These are phyloP conservation scores for Cancer borealis DNA, from an alignment of 2,888 invertebrate genomes.

Conservation along the genomic window DNA sequence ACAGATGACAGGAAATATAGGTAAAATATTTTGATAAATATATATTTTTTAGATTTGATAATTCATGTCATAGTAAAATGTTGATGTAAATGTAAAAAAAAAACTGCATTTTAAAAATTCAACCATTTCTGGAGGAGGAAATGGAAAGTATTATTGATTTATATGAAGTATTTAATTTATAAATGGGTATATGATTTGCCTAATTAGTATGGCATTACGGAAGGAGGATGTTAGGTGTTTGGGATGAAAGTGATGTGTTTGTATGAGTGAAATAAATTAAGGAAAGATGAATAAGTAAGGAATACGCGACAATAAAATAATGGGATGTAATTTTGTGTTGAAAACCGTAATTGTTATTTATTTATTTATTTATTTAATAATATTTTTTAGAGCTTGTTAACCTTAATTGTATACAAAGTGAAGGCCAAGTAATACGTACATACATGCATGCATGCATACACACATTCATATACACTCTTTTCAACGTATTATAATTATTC, in stretches of 20 bases:
- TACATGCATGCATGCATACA: neutral
- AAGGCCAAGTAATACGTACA: too few relatives aligned
- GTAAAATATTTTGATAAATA: neutral
- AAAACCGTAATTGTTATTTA: neutral
- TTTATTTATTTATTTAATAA: neutral
- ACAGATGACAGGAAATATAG: neutral
- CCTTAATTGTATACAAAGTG: too few relatives aligned
- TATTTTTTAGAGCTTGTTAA: neutral
- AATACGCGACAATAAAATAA: neutral
- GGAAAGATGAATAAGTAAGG: neutral
- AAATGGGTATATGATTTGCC: neutral
- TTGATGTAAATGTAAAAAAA: neutral
- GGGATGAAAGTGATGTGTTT: neutral
- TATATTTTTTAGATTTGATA: neutral
- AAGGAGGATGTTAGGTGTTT: neutral
- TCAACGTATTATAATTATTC: neutral
- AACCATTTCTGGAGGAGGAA: slow-evolving; percentile 6
- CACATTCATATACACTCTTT: neutral
- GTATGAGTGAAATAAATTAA: neutral
- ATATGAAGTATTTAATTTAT: neutral
- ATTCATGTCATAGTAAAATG: neutral
- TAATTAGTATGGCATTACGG: neutral
- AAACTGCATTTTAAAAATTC: neutral
- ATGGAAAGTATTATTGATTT: neutral
- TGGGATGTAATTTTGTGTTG: neutral